Percentiles rank a stretch among this genome's conserved stretches.
phyloP scores from a whole-genome alignment of 1,140 invertebrate genomes.

The Daktulosphaira vitifoliae region DNA sequence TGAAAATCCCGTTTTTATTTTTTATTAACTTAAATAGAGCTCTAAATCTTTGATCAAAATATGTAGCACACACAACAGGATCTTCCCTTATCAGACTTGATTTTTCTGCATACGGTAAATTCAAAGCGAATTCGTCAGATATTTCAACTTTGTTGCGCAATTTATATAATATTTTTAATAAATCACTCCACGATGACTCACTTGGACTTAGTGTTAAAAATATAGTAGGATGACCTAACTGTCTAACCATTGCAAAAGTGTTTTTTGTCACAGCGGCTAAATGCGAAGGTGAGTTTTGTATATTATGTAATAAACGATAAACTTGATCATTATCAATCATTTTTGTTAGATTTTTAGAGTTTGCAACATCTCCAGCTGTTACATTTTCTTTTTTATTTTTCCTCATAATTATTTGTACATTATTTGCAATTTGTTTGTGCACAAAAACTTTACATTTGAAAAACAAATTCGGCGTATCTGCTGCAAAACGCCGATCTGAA shows the following conservation, averaged over 20 bases:
- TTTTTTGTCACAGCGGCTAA: neutral
- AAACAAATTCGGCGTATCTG: no score
- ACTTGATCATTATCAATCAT: neutral
- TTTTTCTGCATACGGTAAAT: slow-evolving; percentile 13
- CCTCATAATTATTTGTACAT: slow-evolving; percentile 1
- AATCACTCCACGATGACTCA: slow-evolving; percentile 30
- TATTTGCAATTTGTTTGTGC: neutral
- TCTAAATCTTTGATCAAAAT: slow-evolving; percentile 21
- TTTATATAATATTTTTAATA: slow-evolving; percentile 6
- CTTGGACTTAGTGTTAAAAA: slow-evolving; percentile 39
- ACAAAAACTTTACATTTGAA: no score
- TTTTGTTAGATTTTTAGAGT: slow-evolving; percentile 5
- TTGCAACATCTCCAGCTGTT: slow-evolving; percentile 38
- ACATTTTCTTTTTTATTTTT: slow-evolving; percentile 31
- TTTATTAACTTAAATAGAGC: slow-evolving; percentile 19
- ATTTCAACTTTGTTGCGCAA: slow-evolving; percentile 16
- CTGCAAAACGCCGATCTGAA: slow-evolving; percentile 36
- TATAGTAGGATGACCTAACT: slow-evolving; percentile 40
- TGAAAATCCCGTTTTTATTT: slow-evolving; percentile 38
- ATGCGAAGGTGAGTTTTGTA: neutral
- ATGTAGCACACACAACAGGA: slow-evolving; percentile 21
- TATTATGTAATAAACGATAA: neutral
- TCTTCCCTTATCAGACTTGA: slow-evolving; percentile 11
- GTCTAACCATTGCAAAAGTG: slow-evolving; percentile 29
- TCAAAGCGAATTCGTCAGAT: neutral